Base-by-base conservation (phyloP, 2,113 vertebrate genomes). In the Todiramphus chloris region DNA sequence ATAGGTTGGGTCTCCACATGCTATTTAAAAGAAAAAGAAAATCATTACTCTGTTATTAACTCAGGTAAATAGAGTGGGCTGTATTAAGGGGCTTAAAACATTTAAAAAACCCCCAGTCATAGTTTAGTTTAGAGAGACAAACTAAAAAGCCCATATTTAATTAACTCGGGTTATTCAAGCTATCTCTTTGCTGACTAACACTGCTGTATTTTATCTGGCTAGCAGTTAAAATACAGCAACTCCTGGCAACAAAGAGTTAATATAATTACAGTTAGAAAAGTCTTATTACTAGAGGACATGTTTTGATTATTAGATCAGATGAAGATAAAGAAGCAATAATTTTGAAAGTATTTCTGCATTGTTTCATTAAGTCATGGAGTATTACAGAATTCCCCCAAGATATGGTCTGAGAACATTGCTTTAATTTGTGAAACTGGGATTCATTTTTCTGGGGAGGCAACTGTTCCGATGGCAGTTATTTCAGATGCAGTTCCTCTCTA, bases 291-390 rank as follows among this genome's bases (percentile, higher is more conserved):
- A 97, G 97, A 97, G 96, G 96, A 98, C 94, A 97, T 94, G 92
- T 97, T 98, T 97, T 98, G 97, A 98, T 98, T 98, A 98, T 98
- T 94, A 97, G 97, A 98, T 97, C 96, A 98, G 96, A 97, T 93
- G 94, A 97, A 97, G 96, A 97, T 97, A 97, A 97, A 97, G 97
- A 96, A 97, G 97, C 86, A 97, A 94, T 97, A 96, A 98, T 97
- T 98, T 97, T 86, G 37, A 10, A 97, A 97, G 82, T 94, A 97
- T 91, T 94, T 93, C 96, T 59, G 95, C 90, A 97, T 95, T 98
- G 97, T 98, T 97, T 98, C 97, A 98, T 98, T 98, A 98, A 97
- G 96, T 95, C 96, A 93, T 35, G 72, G 75, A 80, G 95, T 96
- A 97, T 98, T 97, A 98, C 96, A 97, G 96, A 97, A 97, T 97